Evolutionary conservation across 2,113 vertebrate genomes (phyloP).

Genomic region (Hylia prasina): DNA sequence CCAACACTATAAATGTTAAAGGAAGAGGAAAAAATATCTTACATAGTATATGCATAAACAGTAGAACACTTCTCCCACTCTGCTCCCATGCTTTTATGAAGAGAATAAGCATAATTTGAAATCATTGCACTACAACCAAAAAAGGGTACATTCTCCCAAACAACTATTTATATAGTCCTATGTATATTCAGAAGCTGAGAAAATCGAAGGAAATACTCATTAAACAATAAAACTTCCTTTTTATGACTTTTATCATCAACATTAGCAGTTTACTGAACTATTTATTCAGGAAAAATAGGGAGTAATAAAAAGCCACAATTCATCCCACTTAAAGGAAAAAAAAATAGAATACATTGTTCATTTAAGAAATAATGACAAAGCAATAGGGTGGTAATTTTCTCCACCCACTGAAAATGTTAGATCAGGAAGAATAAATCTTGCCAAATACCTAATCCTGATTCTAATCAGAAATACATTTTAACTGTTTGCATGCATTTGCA

Average conservation of each 20-base stretch:
- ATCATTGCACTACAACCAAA: not conserved
- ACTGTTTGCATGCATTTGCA: not conserved
- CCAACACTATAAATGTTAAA: not conserved
- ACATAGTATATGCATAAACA: not conserved
- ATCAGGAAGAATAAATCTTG: not conserved
- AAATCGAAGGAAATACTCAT: constrained; percentile 33
- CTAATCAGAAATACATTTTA: constrained; percentile 24
- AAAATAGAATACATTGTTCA: constrained; percentile 34
- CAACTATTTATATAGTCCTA: constrained; percentile 23
- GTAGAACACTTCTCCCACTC: not conserved
- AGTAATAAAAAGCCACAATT: constrained; percentile 56
- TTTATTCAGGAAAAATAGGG: constrained; percentile 40
- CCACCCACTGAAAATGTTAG: constrained; percentile 42
- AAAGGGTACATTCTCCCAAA: constrained; percentile 8
- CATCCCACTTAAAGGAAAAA: constrained; percentile 43
- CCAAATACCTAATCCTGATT: constrained; percentile 20
- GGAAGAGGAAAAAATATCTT: not conserved
- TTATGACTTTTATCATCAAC: constrained; percentile 32
- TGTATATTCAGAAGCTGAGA: constrained; percentile 12
- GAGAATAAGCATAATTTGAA: not conserved
- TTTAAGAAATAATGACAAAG: constrained; percentile 61
- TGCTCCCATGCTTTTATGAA: constrained; percentile 10
- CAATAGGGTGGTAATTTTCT: constrained; percentile 54
- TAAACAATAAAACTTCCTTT: constrained; percentile 46
- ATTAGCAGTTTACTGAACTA: constrained; percentile 53